phyloP scores from a whole-genome alignment of 2,797 vertebrate genomes.

The Megaceryle alcyon region DNA sequence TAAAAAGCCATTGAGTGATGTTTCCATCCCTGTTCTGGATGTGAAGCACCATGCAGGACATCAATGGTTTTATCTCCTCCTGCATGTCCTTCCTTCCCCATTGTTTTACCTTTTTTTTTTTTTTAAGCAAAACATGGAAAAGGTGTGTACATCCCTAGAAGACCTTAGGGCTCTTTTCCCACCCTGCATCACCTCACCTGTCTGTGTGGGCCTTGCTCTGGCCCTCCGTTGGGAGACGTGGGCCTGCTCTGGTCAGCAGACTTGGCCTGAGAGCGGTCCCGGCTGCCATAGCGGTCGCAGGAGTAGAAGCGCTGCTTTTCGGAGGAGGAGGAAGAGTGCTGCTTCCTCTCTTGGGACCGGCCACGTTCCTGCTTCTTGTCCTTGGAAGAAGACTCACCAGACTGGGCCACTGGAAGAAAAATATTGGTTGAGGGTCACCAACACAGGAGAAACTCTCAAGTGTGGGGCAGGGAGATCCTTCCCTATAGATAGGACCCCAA shows the following conservation, averaged over 20 bases:
- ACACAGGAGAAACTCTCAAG: rapidly evolving
- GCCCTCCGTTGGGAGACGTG: constrained; percentile 84
- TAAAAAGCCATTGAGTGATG: background rate
- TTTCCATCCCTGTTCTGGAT: background rate
- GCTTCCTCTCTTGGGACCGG: constrained; percentile 92
- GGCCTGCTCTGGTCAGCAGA: constrained; percentile 87
- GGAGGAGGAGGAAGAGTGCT: constrained; percentile 88
- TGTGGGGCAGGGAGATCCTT: background rate
- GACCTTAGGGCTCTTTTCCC: background rate
- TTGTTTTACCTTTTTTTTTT: background rate
- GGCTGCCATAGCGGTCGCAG: constrained; percentile 92
- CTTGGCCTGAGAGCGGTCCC: constrained; percentile 87
- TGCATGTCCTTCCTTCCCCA: background rate
- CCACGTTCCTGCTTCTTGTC: constrained; percentile 87
- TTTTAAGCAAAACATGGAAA: background rate
- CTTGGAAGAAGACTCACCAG: constrained; percentile 75
- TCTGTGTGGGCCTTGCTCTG: constrained; percentile 84
- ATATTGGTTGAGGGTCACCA: constrained; percentile 31
- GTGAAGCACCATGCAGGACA: background rate
- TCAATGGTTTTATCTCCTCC: background rate
- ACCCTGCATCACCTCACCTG: constrained; percentile 83
- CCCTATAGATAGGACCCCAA: rapidly evolving
- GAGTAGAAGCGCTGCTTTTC: constrained; percentile 98
- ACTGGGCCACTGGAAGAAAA: background rate
- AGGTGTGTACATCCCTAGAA: rapidly evolving